Evolutionary conservation across 2,888 invertebrate species (phyloP), one percentile per base, ranked within the genome.

Genomic region (Scotopteryx bipunctaria): DNA sequence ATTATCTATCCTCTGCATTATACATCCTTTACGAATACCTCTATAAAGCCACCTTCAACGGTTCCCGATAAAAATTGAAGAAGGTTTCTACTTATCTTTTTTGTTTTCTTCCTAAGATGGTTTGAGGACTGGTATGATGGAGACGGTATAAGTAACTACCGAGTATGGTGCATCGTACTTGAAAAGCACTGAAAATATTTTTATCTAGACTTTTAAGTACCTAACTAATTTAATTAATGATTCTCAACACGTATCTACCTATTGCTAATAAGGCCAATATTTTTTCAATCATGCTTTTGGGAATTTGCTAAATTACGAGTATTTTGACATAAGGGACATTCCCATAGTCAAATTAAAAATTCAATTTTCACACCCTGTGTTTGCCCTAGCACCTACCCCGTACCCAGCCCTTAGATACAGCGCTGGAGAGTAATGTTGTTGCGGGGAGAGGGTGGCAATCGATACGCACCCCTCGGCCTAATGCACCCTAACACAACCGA

Each of bases 391-490:
- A 32, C 15, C 35, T 8, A 17, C 46, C 31, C 41, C 19, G 41
- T 13, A 31, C 13, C 36, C 45, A 29, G 21, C 51, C 48, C 54
- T 36, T 54, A 31, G 35, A 29, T 45, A 44, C 41, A 21, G 4
- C 27, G 17, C 44, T 77, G 76, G 78, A 78, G 77, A 78, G 72
- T 74, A 76, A 80, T 78, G 73, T 67, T 64, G 67, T 72, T 73
- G 75, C 68, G 60, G 73, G 60, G 67, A 63, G 67, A 73, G 79
- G 73, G 69, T 52, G 67, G 74, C 79, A 86, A 88, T 89, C 88
- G 86, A 89, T 89, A 87, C 76, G 71, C 86, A 81, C 86, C 87
- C 88, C 83, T 80, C 75, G 78, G 79, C 77, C 83, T 81, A 83
- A 81, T 84, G 83, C 84, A 86, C 86, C 85, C 86, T 81, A 69